These are phyloP conservation scores for Hesperia comma DNA, from an alignment of 2,888 invertebrate species.

Conservation along the genomic window DNA sequence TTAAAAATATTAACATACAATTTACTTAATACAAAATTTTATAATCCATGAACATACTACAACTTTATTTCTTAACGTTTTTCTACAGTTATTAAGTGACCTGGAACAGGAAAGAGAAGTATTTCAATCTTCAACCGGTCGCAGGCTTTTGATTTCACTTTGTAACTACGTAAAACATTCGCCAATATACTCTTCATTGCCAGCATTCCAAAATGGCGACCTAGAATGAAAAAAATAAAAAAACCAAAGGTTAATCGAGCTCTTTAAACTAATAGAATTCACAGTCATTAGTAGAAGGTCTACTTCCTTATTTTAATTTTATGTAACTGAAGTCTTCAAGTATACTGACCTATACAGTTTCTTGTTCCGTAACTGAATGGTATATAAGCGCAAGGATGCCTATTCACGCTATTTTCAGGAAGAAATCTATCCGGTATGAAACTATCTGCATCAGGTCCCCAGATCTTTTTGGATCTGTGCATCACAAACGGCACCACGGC, in stretches of 20 bases:
- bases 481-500: constrained; percentile 68
- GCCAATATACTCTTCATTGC: constrained; percentile 69
- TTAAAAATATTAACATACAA: background rate
- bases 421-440: constrained; percentile 85
- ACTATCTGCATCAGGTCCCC: constrained; percentile 82
- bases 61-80: constrained; percentile 46
- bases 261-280: too few species aligned
- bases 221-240: constrained; percentile 47
- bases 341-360: constrained; percentile 75
- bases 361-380: constrained; percentile 77
- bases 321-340: too few species aligned
- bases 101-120: constrained; percentile 64
- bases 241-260: too few species aligned
- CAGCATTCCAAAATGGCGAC: constrained; percentile 70
- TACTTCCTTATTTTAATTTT: too few species aligned
- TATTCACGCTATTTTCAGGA: constrained; percentile 69
- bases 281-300: too few species aligned
- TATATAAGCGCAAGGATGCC: constrained; percentile 76
- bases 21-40: background rate
- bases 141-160: constrained; percentile 54
- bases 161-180: constrained; percentile 59
- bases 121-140: constrained; percentile 68
- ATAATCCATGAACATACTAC: background rate
- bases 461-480: constrained; percentile 80
- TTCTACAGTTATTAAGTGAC: constrained; percentile 61